A percentile compares a stretch with the other conserved stretches of the same genome.
These are phyloP conservation scores for Trematocara stigmaticum DNA, from an alignment of 2,113 vertebrate species.

Conservation along the genomic window DNA sequence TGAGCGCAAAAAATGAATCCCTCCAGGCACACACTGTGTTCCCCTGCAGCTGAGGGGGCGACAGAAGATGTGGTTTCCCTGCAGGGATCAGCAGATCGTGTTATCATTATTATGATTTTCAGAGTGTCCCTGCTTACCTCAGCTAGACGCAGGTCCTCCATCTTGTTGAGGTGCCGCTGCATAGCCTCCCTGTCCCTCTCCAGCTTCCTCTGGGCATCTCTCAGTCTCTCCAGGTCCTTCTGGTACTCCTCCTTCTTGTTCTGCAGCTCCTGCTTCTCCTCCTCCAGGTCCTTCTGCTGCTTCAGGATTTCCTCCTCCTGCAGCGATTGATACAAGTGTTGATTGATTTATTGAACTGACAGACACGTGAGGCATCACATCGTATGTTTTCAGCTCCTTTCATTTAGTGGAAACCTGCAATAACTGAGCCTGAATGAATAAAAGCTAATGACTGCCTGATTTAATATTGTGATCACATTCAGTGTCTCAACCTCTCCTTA, in stretches of 20 bases:
- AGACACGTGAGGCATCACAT: not conserved
- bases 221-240: slow-evolving; percentile 83
- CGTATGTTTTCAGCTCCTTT: not conserved
- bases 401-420: not conserved
- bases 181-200: slow-evolving; percentile 82
- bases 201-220: slow-evolving; percentile 82
- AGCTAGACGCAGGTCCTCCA: slow-evolving; percentile 60
- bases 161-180: slow-evolving; percentile 71
- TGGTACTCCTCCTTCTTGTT: slow-evolving; percentile 80
- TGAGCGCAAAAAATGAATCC: not conserved
- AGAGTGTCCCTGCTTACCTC: slow-evolving; percentile 43
- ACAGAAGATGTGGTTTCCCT: not conserved
- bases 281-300: slow-evolving; percentile 72
- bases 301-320: slow-evolving; percentile 75
- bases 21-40: not conserved
- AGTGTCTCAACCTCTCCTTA: not conserved
- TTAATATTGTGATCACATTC: not conserved
- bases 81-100: not conserved
- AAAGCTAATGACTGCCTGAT: not conserved
- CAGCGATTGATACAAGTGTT: not conserved
- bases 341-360: not conserved
- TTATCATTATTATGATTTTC: not conserved
- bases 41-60: not conserved
- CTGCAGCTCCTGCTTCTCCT: slow-evolving; percentile 73
- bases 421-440: not conserved